A percentile compares a stretch with the other conserved stretches of the same genome.
Evolutionary conservation across 53 echinoderm and acorn worm genomes (phyloP).

Genomic region (Holothuria scabra): DNA sequence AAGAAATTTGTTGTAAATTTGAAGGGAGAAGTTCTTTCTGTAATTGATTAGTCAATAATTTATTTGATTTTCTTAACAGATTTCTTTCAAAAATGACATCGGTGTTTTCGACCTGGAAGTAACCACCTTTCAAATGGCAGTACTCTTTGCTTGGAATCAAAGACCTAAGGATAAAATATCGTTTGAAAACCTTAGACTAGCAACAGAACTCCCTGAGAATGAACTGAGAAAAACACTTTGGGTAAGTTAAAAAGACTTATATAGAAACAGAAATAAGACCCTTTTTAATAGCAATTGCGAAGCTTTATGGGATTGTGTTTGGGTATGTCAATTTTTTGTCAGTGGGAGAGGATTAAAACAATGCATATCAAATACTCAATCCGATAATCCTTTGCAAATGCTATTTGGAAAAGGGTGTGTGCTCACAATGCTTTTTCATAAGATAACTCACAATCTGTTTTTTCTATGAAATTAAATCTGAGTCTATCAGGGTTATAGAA

Average conservation of each 20-base stretch:
- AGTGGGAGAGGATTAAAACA: too few species aligned
- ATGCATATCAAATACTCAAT: too few species aligned
- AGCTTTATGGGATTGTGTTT: too few species aligned
- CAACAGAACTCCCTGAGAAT: slow-evolving; percentile 93
- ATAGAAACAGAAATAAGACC: not conserved
- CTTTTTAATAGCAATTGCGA: too few species aligned
- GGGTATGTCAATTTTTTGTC: too few species aligned
- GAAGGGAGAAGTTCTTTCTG: not conserved
- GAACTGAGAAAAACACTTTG: slow-evolving; percentile 97
- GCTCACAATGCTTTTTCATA: too few species aligned
- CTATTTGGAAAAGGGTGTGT: too few species aligned
- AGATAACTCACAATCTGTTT: too few species aligned
- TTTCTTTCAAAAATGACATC: slow-evolving; percentile 92
- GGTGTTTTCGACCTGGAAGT: slow-evolving; percentile 97
- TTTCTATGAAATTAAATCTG: too few species aligned
- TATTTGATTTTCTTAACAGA: slow-evolving; percentile 54
- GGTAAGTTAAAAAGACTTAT: slow-evolving; percentile 58
- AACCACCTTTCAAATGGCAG: slow-evolving; percentile 99
- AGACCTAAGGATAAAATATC: slow-evolving; percentile 86
- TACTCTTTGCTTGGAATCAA: slow-evolving; percentile 96
- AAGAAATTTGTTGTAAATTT: too few species aligned
- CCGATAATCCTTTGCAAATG: too few species aligned
- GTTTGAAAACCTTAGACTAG: slow-evolving; percentile 87
- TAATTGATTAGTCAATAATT: not conserved
- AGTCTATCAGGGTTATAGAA: too few species aligned